phyloP scores from a whole-genome alignment of 2,888 invertebrate genomes.

The Ditula angustiorana region DNA sequence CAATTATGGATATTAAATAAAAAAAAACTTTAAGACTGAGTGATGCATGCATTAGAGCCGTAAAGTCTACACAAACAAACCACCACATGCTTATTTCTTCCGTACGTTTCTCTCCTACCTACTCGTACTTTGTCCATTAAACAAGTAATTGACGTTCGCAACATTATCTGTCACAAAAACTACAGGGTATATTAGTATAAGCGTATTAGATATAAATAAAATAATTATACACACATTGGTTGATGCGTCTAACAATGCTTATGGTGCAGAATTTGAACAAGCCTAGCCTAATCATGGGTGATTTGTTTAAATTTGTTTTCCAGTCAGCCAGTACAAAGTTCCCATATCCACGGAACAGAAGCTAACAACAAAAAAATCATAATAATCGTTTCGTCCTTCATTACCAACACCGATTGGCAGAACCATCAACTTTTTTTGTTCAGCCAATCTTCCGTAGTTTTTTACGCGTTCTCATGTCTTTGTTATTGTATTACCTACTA shows the following conservation, averaged over 20 bases:
- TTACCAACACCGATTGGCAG: constrained; percentile 41
- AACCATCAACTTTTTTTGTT: constrained; percentile 52
- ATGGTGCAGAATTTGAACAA: background rate
- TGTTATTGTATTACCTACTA: constrained; percentile 8
- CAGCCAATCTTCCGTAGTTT: constrained; percentile 43
- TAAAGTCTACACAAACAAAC: no score
- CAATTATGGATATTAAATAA: no score
- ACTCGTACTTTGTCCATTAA: background rate
- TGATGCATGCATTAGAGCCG: no score
- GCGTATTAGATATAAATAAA: no score
- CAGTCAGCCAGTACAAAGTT: constrained; percentile 16
- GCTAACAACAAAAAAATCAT: constrained; percentile 40
- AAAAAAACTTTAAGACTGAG: no score
- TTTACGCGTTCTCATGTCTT: constrained; percentile 41
- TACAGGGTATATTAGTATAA: no score
- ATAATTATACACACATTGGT: no score
- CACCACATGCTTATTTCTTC: no score
- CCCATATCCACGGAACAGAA: constrained; percentile 26
- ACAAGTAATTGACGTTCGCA: no score
- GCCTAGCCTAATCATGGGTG: background rate
- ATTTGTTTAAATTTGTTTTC: background rate
- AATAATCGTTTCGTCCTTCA: constrained; percentile 44
- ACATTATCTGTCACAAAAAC: no score
- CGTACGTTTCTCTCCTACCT: no score
- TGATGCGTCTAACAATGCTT: background rate